These are phyloP conservation scores for human DNA, from an alignment of 2,113 vertebrate species.

Conservation along the genomic window DNA sequence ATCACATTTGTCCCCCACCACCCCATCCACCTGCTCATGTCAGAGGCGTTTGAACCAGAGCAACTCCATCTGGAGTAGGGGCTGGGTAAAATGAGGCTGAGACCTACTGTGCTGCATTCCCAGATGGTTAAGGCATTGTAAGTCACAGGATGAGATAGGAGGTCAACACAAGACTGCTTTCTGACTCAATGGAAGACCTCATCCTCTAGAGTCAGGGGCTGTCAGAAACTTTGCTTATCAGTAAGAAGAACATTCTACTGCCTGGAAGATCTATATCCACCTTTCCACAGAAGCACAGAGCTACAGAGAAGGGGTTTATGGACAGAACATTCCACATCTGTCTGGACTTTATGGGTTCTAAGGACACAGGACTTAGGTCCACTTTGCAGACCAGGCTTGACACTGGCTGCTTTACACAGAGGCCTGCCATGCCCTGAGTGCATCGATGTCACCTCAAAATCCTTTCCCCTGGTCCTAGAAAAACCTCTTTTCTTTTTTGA, in stretches of 20 bases:
- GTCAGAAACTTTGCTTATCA: neutral
- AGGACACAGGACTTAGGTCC: neutral
- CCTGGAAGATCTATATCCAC: neutral
- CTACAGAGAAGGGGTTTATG: neutral
- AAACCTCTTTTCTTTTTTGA: neutral
- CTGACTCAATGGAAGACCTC: neutral
- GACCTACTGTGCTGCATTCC: no score
- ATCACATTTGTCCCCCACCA: neutral
- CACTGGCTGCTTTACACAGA: accelerated
- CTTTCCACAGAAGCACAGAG: accelerated
- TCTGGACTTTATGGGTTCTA: neutral
- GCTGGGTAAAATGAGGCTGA: no score
- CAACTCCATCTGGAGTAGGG: no score
- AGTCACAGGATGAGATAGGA: no score
- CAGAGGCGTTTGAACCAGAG: no score
- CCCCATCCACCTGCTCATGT: no score
- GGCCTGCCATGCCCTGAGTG: no score
- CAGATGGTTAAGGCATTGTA: no score
- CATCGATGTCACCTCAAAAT: neutral
- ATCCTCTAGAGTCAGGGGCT: neutral
- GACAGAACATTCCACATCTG: neutral
- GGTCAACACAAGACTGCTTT: no score
- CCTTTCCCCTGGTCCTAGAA: no score
- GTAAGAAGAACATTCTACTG: neutral
- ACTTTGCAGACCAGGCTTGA: neutral